Base-by-base conservation (phyloP, 2,888 invertebrate species). In the Amblyjoppa proteus region DNA sequence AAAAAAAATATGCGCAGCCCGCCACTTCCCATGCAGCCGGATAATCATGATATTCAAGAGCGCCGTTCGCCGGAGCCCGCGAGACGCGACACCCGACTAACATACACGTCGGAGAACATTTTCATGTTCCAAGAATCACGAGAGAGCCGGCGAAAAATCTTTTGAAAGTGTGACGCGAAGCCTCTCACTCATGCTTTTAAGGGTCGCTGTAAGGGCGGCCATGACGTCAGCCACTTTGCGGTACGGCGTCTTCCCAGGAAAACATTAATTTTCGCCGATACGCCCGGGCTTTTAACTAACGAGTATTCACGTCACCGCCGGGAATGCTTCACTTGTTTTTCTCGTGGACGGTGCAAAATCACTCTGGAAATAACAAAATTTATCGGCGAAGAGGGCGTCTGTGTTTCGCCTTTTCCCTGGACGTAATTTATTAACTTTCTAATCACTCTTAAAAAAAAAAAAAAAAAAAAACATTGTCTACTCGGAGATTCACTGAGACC, bases 261-360 rank as follows among this genome's bases (percentile, higher is more conserved):
- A 79, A 83, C 69, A 79, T 83, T 79, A 83, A 83, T 79, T 79
- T 83, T 41, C 78, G 41, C 20, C 25, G 51, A 77, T n/a, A 41
- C 28, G 53, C 64, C 76, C n/a, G 53, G 82, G 45, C 78, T 83
- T 70, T 83, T 70, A 74, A 79, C 78, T 58, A 74, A 49, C 51
- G 51, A 13, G 51, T 49, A 78, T 69, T 49, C 61, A 41, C 49
- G 73, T 66, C 83, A 83, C 53, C 64, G 34, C 13, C 3, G 13
- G 16, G 13, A 16, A 16, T 41, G 41, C 41, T 2, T 1, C 41
- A 45, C 16, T 45, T 16, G 16, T 16, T 13, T 13, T 45, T 45
- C 13, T 41, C 7, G 5, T 34, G 34, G 34, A 34, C 41, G 7
- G 41, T 41, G 41, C 41, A 41, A 41, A 41, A 41, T 56, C 51